These are phyloP conservation scores for Drosophila subsilvestris DNA, from an alignment of 2,888 invertebrate genomes.

Conservation along the genomic window DNA sequence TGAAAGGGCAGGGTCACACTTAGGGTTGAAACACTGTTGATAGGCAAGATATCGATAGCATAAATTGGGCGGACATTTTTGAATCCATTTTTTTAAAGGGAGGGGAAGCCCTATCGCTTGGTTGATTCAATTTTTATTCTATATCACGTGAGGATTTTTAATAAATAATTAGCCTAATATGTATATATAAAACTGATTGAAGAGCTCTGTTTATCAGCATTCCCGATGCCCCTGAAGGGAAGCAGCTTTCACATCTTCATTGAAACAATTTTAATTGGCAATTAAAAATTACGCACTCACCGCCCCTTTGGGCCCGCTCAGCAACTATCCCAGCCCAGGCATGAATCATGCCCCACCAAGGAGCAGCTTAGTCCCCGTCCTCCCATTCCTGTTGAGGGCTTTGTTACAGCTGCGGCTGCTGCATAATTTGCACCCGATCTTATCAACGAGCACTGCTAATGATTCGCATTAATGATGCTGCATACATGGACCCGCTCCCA, in stretches of 20 bases:
- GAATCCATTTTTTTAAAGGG: not conserved
- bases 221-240: not conserved
- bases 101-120: too few relatives aligned
- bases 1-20: too few relatives aligned
- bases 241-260: slow-evolving; percentile 60
- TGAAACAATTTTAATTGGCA: slow-evolving; percentile 69
- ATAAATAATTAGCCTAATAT: not conserved
- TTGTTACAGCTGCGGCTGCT: slow-evolving; percentile 32
- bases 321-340: slow-evolving; percentile 35
- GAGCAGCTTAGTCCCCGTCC: not conserved
- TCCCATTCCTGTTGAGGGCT: slow-evolving; percentile 8
- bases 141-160: not conserved
- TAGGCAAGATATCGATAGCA: not conserved
- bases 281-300: slow-evolving; percentile 72
- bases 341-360: slow-evolving; percentile 51
- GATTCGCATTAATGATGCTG: slow-evolving; percentile 78
- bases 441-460: slow-evolving; percentile 74
- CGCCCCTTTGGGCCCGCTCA: slow-evolving; percentile 50
- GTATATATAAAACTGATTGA: not conserved
- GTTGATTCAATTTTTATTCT: too few relatives aligned
- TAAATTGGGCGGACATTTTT: not conserved
- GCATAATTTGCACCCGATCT: slow-evolving; percentile 76
- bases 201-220: not conserved
- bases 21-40: not conserved
- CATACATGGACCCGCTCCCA: slow-evolving; percentile 27